A percentile compares a stretch with the other conserved stretches of the same genome.
These are phyloP conservation scores for Sinocyclocheilus grahami DNA, from an alignment of 2,113 vertebrate genomes.

Conservation along the genomic window DNA sequence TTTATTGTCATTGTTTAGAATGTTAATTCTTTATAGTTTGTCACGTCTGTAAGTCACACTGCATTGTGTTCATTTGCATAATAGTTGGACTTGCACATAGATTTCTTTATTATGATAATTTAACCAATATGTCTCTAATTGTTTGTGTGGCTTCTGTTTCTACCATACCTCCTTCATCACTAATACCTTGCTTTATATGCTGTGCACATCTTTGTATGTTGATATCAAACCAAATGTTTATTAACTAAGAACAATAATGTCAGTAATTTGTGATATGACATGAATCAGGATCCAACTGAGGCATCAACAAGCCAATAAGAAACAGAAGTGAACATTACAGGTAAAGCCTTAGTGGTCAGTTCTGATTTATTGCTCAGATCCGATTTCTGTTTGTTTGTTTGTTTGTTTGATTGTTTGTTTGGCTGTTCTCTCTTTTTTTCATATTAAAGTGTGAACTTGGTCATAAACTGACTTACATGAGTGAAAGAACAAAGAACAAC, in stretches of 20 bases:
- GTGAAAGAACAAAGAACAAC: no score
- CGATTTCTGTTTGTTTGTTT: no score
- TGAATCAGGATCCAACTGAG: background rate
- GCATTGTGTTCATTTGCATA: background rate
- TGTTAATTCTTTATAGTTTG: background rate
- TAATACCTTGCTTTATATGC: background rate
- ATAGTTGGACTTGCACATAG: background rate
- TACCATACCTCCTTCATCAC: background rate
- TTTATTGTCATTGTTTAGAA: background rate
- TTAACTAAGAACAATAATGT: background rate
- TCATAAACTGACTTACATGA: no score
- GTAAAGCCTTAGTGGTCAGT: no score
- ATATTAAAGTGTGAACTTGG: no score
- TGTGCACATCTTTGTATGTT: background rate
- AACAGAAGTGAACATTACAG: no score
- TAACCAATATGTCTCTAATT: background rate
- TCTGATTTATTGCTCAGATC: no score
- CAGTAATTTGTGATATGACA: background rate
- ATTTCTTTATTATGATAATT: background rate
- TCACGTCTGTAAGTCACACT: background rate
- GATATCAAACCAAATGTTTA: background rate
- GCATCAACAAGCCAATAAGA: background rate
- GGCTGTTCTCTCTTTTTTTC: no score
- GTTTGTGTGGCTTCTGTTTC: background rate
- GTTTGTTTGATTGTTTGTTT: no score